Conservation (phyloP, 2,888 invertebrate genomes). For the Trachelus tabidus region DNA sequence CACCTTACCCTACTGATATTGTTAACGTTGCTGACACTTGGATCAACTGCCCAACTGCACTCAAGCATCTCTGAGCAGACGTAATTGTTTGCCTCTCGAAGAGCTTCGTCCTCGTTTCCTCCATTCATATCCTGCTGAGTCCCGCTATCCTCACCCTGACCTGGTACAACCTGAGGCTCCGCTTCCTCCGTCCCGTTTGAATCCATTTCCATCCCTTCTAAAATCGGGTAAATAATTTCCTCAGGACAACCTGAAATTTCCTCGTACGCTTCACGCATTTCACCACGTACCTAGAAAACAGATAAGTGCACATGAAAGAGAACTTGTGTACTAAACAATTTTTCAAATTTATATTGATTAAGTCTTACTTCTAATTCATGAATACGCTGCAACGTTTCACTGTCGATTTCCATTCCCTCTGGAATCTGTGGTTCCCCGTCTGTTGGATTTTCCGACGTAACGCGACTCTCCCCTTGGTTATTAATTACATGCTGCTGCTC, state of each 20-base stretch:
- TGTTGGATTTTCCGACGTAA: slow-evolving; percentile 36
- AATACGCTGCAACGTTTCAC: slow-evolving; percentile 61
- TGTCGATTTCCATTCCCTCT: slow-evolving; percentile 63
- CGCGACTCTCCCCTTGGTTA: slow-evolving; percentile 35
- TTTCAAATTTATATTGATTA: neutral
- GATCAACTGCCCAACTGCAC: slow-evolving; percentile 57
- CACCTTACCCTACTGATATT: slow-evolving; percentile 44
- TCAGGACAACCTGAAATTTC: slow-evolving; percentile 62
- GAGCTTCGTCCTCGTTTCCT: slow-evolving; percentile 70
- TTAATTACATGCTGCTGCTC: slow-evolving; percentile 21
- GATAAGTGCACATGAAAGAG: slow-evolving; percentile 12
- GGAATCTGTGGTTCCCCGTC: slow-evolving; percentile 57
- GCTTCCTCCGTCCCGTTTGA: slow-evolving; percentile 48
- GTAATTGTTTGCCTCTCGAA: slow-evolving; percentile 84
- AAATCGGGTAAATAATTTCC: slow-evolving; percentile 61
- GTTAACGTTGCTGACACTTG: slow-evolving; percentile 56
- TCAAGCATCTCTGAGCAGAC: slow-evolving; percentile 69
- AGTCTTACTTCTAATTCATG: slow-evolving; percentile 57
- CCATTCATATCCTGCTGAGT: slow-evolving; percentile 47
- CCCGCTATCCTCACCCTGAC: slow-evolving; percentile 30
- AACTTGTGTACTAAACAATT: neutral
- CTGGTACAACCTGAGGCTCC: slow-evolving; percentile 33
- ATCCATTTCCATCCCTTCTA: slow-evolving; percentile 60
- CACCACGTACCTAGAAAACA: slow-evolving; percentile 54
- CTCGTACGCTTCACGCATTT: slow-evolving; percentile 62